phyloP scores from a whole-genome alignment of 2,797 vertebrate genomes.

The Muscicapa comitata region DNA sequence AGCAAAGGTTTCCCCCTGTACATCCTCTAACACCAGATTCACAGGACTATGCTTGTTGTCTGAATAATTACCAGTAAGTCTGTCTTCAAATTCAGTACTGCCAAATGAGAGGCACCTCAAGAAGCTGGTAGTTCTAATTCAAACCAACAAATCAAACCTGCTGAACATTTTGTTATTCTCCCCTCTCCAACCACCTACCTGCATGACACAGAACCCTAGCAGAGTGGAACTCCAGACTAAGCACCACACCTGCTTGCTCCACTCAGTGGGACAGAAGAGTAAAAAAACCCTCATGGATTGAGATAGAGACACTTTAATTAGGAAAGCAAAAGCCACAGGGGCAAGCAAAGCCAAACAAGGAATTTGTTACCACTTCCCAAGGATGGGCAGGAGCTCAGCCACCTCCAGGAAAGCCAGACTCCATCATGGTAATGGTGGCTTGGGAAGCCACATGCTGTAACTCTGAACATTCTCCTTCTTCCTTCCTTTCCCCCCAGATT shows the following conservation, averaged over 20 bases:
- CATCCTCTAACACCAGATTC: neutral
- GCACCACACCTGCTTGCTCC: too few relatives aligned
- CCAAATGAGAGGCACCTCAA: neutral
- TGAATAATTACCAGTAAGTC: neutral
- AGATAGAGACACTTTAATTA: neutral
- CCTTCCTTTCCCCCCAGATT: neutral
- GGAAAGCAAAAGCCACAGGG: neutral
- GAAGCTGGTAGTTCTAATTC: neutral
- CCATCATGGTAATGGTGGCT: accelerated
- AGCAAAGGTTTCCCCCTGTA: neutral
- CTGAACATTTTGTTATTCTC: too few relatives aligned
- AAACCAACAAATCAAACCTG: too few relatives aligned
- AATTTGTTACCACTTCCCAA: neutral
- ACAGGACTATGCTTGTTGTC: neutral
- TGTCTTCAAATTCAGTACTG: neutral
- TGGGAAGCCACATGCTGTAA: neutral
- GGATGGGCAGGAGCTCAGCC: neutral
- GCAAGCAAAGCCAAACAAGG: neutral
- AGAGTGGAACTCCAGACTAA: too few relatives aligned
- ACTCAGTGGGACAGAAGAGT: accelerated
- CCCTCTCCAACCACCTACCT: too few relatives aligned
- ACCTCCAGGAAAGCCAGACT: neutral
- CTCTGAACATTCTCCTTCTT: accelerated
- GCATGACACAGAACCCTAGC: too few relatives aligned
- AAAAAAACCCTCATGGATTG: neutral